Percentiles rank a stretch among this genome's conserved stretches.
These are phyloP conservation scores for Alca torda DNA, from an alignment of 2,797 vertebrate species.

Conservation along the genomic window DNA sequence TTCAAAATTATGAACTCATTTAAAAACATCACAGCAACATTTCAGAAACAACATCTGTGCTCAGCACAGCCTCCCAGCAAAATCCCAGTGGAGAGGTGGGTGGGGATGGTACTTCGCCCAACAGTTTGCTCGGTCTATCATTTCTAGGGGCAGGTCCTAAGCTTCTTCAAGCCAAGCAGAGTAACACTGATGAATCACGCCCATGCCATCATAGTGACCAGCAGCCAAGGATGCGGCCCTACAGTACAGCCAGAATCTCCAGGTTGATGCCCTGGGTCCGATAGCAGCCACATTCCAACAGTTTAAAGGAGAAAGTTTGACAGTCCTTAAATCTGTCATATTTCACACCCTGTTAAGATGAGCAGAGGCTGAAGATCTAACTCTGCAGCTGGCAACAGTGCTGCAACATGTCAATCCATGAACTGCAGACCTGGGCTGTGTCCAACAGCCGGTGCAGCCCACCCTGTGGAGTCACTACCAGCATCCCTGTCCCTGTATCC, in stretches of 20 bases:
- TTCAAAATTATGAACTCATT: not conserved
- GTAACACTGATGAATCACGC: not conserved
- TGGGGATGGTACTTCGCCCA: not conserved
- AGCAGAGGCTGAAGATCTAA: not conserved
- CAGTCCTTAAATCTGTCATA: fast-evolving
- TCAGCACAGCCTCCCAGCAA: not conserved
- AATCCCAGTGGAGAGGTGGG: not conserved
- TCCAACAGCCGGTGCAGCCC: not conserved
- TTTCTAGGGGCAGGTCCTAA: not conserved
- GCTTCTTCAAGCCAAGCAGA: not conserved
- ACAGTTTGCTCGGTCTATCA: not conserved
- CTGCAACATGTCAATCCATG: fast-evolving
- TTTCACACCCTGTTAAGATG: not conserved
- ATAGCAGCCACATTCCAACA: not conserved
- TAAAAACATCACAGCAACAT: not conserved
- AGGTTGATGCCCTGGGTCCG: fast-evolving
- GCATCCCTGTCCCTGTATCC: not conserved
- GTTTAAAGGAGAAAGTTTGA: not conserved
- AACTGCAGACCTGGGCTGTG: not conserved
- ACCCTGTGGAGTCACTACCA: fast-evolving
- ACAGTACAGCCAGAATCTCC: not conserved
- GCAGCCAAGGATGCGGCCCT: not conserved
- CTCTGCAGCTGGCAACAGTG: not conserved
- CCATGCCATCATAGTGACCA: not conserved
- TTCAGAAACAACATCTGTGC: not conserved